These are phyloP conservation scores for Actinia equina DNA, from an alignment of 64 coral and sea anemone genomes.

Conservation along the genomic window DNA sequence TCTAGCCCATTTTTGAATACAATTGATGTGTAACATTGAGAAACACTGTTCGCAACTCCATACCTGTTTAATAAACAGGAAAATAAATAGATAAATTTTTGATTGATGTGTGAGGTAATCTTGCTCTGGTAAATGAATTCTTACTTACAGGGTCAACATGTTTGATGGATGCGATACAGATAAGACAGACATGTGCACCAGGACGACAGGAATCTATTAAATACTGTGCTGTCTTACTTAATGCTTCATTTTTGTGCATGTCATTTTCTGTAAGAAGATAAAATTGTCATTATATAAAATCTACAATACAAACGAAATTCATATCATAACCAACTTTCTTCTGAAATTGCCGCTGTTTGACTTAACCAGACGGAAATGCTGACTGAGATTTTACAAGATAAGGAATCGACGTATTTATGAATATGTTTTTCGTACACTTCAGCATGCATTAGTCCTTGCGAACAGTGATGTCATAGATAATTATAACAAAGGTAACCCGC, in stretches of 20 bases:
- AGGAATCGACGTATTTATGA: too few relatives aligned
- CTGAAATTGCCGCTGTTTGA: not conserved
- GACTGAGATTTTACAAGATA: too few relatives aligned
- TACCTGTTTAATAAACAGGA: slow-evolving; percentile 55
- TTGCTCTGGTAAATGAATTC: not conserved
- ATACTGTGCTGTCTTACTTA: slow-evolving; percentile 61
- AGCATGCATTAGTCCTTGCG: too few relatives aligned
- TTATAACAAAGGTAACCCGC: too few relatives aligned
- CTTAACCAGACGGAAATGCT: too few relatives aligned
- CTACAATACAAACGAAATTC: too few relatives aligned
- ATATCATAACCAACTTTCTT: too few relatives aligned
- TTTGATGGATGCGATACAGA: slow-evolving; percentile 92
- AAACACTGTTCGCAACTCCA: slow-evolving; percentile 91
- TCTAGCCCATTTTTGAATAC: slow-evolving; percentile 89
- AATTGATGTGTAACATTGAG: slow-evolving; percentile 68
- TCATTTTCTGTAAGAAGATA: not conserved
- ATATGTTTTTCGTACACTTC: too few relatives aligned
- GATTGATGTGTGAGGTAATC: not conserved
- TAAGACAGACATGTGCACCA: slow-evolving; percentile 82
- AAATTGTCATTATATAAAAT: not conserved
- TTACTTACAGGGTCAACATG: slow-evolving; percentile 92
- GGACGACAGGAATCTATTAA: slow-evolving; percentile 78
- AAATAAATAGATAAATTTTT: not conserved
- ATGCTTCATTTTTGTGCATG: not conserved
- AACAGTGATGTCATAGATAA: too few relatives aligned